Base-by-base conservation (phyloP, 2,113 vertebrate genomes). In the Ellobius talpinus region DNA sequence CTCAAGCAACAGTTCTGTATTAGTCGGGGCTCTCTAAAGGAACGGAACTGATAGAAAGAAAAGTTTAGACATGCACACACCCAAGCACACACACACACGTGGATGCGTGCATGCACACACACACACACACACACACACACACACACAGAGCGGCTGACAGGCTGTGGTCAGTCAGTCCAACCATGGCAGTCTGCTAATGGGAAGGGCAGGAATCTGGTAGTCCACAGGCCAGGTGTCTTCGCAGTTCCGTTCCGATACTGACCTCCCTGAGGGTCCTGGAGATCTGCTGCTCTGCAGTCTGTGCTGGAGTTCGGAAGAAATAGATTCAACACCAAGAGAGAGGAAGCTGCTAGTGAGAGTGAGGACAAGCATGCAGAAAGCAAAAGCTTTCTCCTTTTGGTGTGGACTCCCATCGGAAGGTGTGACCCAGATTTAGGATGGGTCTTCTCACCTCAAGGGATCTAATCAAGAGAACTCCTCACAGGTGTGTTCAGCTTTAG, bases 31-130 rank as follows among this genome's bases (percentile, higher is more conserved):
- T 65, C 26, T 45, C 82, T 65, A 65, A 84, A 65, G 58, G 26
- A 65, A 45, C 58, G 31, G 82, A 19, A 19, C 58, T 65, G 58
- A 85, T 45, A 65, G 58, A 42, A 82, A 39, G 36, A 42, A 33
- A 81, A 58, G n/a, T n/a, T 7, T 70, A n/a, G 3, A 19, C 23
- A 76, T 12, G 26, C 19, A 42, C 24, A 23, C 23, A 13, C 72
- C 4, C 6, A 72, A 16, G 21, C 7, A 24, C n/a, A 55, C 2
- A 36, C 2, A 23, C 23, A 13, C 72, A 39, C 12, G 26, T 9
- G 52, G 4, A n/a, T 1, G 23, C 3, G 21, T 1, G 10, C 70
- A 39, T 9, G 26, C n/a, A n/a, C 1, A 3, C 5, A 9, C 19
- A 11, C 17, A n/a, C 11, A 45, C n/a, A 58, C 2, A 24, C 5